A percentile compares a stretch with the other conserved stretches of the same genome.
Evolutionary conservation across 2,797 vertebrate genomes (phyloP).

Genomic region (Cuniculus paca): DNA sequence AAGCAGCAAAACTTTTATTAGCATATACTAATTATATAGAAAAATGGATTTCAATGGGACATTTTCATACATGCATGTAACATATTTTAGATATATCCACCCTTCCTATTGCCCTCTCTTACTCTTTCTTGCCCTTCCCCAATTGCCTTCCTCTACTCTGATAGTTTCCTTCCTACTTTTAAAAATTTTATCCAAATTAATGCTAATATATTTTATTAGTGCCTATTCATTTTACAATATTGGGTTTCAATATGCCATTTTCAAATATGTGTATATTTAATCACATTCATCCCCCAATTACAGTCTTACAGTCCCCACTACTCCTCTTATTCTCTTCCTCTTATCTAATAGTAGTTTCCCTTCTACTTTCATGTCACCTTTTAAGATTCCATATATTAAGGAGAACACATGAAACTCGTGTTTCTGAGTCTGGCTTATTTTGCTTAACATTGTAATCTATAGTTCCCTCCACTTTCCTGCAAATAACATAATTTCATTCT

Average conservation of each 20-base stretch:
- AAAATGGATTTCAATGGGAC: not conserved
- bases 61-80: not conserved
- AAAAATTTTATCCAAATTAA: not conserved
- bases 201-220: not conserved
- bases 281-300: not conserved
- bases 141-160: not conserved
- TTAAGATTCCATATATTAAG: not conserved
- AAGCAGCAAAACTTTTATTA: not conserved
- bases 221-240: not conserved
- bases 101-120: not conserved
- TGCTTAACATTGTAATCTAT: not conserved
- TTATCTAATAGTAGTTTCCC: not conserved
- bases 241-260: not conserved
- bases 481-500: not conserved
- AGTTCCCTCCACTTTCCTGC: not conserved
- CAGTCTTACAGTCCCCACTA: not conserved
- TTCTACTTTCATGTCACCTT: not conserved
- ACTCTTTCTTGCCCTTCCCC: not conserved
- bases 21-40: not conserved
- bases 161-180: not conserved
- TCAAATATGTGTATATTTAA: not conserved
- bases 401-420: not conserved
- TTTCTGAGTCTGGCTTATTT: not conserved
- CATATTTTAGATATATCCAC: not conserved
- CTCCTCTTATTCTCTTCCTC: not conserved